Conservation (phyloP, 1,140 invertebrate genomes). For the Bombus soroeensis region DNA sequence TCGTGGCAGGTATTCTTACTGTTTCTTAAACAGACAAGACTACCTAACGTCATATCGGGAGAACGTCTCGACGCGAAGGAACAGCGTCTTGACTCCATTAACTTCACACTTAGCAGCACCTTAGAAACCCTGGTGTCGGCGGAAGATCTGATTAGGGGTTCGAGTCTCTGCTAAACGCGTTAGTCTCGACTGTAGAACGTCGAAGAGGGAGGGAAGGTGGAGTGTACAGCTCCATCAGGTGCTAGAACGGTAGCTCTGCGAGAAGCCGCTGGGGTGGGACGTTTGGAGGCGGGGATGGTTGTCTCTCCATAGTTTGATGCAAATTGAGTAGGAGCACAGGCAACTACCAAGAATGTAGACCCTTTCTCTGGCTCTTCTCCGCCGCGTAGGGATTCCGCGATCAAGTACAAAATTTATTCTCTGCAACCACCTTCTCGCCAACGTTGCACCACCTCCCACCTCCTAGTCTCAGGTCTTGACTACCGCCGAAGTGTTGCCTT, state of each 20-base stretch:
- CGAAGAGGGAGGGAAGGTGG: constrained; percentile 56
- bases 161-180: constrained; percentile 83
- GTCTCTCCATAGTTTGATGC: constrained; percentile 76
- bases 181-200: constrained; percentile 76
- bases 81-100: constrained; percentile 82
- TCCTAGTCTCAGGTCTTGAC: constrained; percentile 47
- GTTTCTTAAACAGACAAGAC: background rate
- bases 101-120: constrained; percentile 82
- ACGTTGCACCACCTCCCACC: constrained; percentile 44
- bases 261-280: constrained; percentile 32
- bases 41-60: constrained; percentile 7
- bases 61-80: constrained; percentile 33
- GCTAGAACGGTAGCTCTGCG: constrained; percentile 52
- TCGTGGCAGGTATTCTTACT: background rate
- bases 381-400: constrained; percentile 37
- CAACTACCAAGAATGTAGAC: constrained; percentile 71
- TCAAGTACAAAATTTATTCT: constrained; percentile 72
- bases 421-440: constrained; percentile 40
- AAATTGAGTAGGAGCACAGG: constrained; percentile 80
- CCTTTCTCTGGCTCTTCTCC: constrained; percentile 58
- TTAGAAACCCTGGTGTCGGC: constrained; percentile 69
- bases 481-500: constrained; percentile 69
- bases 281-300: constrained; percentile 34
- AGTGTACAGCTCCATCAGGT: constrained; percentile 65
- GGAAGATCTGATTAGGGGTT: constrained; percentile 83